Base-by-base conservation (phyloP, 23 tunicate genomes). In the Halocynthia aurantium region DNA sequence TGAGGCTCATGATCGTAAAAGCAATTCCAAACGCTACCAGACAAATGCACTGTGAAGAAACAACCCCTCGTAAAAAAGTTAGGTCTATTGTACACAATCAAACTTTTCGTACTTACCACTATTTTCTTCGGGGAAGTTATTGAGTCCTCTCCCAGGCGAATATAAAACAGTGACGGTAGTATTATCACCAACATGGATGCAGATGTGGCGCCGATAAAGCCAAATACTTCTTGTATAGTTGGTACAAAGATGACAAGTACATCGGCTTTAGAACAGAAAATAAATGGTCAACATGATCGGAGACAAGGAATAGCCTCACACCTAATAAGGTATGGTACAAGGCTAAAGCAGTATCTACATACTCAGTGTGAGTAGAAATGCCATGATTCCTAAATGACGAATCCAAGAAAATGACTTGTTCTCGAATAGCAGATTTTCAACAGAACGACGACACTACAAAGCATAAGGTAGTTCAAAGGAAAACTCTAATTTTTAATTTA, bases 121-220 rank as follows among this genome's bases (percentile, higher is more conserved):
- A 92, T 78, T 61, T 86, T 92, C 77, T 75, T 86, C 20, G 79
- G 55, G 10, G 91, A 80, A 12, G 53, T 15, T 40, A 82, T 10
- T 2, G 74, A 67, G 6, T 90, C 98, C 6, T 85, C 80, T 56
- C 82, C 88, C 55, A 92, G 60, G 7, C 91, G 81, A 8, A 92
- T 10, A 64, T 94, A 94, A 53, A 94, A 94, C 55, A 85, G 55
- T n/a, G 95, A 88, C 8, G 99, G 99, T 44, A 94, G 76, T 51
- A 94, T 81, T 44, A 94, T 94, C 52, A 94, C 99, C 77, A 94
- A 67, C 99, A 94, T 94, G 5, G 99, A 85, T 7, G 99, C 99
- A 58, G 86, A 88, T 4, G 99, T 94, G 5, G 99, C 99, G 0
- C 99, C 99, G 55, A 88, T 85, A 72, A 94, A 81, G 12, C 99